Base-by-base conservation (phyloP, 2,797 vertebrate genomes). In the Mormyrus proboscirostris region DNA sequence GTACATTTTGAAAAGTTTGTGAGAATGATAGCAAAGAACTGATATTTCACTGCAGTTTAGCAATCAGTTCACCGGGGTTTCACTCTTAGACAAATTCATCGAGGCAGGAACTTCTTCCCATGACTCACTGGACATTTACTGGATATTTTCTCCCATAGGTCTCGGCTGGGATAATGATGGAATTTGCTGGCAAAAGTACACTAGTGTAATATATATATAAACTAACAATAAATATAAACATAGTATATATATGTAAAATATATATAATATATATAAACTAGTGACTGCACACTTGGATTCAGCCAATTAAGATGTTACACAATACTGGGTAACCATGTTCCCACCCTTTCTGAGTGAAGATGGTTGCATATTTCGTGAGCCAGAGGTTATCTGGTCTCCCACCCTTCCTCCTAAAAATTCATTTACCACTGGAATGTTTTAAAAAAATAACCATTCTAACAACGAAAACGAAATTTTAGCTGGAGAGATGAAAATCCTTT, bases 151-250 rank as follows among this genome's bases (percentile, higher is more conserved):
- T 49, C 86, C 86, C 10, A 65, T 55, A 90, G 88, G 93, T 91
- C 92, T 92, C 89, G 69, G 90, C 12, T 49, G 19, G 8, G 90
- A 90, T 88, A 49, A 83, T 90, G 89, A 89, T 90, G 90, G 89
- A 90, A 91, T 91, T 88, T 91, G 88, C 91, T 91, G 92, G 9
- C 38, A 49, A 25, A 84, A 47, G 1, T 29, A 29, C 29, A 29
- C 29, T 29, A 29, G 29, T 29, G 29, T 29, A 29, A 29, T 29
- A 29, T 29, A 29, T 29, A 29, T 29, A 29, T 29, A 29, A 29
- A 29, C 29, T 29, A 29, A 29, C 29, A 29, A 29, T 29, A 29
- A 29, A 29, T 29, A 29, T 29, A 29, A 29, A 29, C 29, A 29
- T 29, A 29, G 29, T 29, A 29, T 29, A 29, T 29, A 29, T 29